Base-by-base conservation (phyloP, 2,113 vertebrate species). In the Tonatia bakeri region DNA sequence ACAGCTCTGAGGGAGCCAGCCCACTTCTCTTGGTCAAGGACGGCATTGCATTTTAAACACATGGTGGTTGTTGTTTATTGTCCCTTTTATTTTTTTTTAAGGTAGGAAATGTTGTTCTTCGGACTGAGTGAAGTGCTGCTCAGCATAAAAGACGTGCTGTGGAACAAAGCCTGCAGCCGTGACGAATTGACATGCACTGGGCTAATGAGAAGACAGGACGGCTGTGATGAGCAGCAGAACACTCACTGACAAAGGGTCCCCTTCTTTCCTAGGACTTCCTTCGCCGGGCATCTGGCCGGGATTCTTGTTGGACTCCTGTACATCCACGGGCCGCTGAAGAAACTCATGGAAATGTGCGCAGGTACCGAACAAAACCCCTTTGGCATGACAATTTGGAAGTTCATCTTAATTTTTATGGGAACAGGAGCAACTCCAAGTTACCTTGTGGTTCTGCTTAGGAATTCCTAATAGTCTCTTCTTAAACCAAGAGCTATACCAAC, bases 271-370 rank as follows among this genome's bases (percentile, higher is more conserved):
- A 99, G 99, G 96, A 98, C 99, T 38, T 99, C 99, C 45, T 99
- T 99, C 4, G 96, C 99, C 7, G 99, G 99, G 59, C 99, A 99
- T 94, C 98, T 99, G 95, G 97, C 99, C 14, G 99, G 99, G 8
- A 99, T 99, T 98, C 98, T 99, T 72, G 99, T 99, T 92, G 99
- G 99, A 79, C 95, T 99, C 75, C 98, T 99, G 97, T 99, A 99
- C 95, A 99, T 98, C 0, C 79, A 91, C 0, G 99, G 99, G 80
- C 99, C 99, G 31, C 98, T 99, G 97, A 99, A 98, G 98, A 98
- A 90, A 54, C 90, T 99, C 95, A 99, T 99, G 99, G 95, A 98
- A 87, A 95, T 69, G 16, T 99, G 98, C 98, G 97, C 99, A 99
- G 99, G 99, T 99, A 97, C 12, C 5, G 26, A 69, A 4, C 61